Percentiles rank a stretch among this genome's conserved stretches.
Evolutionary conservation across 2,113 vertebrate genomes (phyloP).

Genomic region (Pavo muticus): DNA sequence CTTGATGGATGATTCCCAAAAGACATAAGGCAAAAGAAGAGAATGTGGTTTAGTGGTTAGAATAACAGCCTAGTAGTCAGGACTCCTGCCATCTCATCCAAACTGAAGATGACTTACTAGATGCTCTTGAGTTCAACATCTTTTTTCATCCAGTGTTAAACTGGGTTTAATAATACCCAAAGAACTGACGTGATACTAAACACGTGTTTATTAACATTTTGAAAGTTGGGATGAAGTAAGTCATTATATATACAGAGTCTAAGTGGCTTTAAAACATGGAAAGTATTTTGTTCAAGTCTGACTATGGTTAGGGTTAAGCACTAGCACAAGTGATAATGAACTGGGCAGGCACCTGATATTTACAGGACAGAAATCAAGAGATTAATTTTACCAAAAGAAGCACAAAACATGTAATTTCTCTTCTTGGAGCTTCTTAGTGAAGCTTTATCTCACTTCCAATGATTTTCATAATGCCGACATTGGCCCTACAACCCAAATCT

Average conservation of each 20-base stretch:
- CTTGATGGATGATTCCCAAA: constrained; percentile 63
- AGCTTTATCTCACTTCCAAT: neutral
- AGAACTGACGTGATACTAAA: neutral
- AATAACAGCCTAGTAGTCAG: constrained; percentile 23
- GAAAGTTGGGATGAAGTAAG: constrained; percentile 13
- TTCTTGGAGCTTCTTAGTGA: neutral
- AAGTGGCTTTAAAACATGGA: neutral
- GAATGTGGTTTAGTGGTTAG: constrained; percentile 51
- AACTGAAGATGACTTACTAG: constrained; percentile 26
- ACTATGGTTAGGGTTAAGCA: neutral
- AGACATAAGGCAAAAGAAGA: constrained; percentile 40
- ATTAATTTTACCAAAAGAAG: neutral
- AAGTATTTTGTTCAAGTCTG: neutral
- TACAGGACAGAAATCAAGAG: neutral
- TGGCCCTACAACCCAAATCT: neutral
- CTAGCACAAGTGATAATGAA: neutral
- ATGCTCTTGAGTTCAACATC: constrained; percentile 9
- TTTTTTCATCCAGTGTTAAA: constrained; percentile 10
- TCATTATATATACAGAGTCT: neutral
- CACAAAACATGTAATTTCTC: neutral
- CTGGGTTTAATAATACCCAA: constrained; percentile 22
- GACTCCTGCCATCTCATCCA: constrained; percentile 28
- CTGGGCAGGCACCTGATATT: neutral
- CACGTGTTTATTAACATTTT: constrained; percentile 6
- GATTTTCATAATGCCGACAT: neutral